Evolutionary conservation across 2,113 vertebrate genomes (phyloP), one percentile per base, ranked within the genome.

Genomic region (Cyanoramphus novaezelandiae): DNA sequence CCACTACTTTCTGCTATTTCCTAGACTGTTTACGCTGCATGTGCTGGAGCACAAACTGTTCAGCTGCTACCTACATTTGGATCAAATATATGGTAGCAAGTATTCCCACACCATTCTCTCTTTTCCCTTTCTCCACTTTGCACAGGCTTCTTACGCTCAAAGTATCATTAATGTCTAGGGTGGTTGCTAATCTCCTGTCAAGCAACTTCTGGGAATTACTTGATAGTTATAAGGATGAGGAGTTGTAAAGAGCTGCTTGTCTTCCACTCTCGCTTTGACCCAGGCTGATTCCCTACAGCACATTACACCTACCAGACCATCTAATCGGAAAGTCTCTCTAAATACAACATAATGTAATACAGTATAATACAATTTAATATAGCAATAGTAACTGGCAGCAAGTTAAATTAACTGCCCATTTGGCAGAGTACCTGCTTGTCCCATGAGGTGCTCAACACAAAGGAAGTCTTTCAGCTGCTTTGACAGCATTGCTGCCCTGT

Each of bases 241-340:
- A 80, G 35, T 53, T 72, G 24, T 37, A 60, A 90, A 69, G 43
- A 89, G 31, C 35, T 64, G 29, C 39, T 91, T 71, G 77, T 72
- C 39, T 82, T 84, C 43, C 60, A 68, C 5, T 0, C 10, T 64
- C 27, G 52, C 55, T 93, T 63, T 75, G n/a, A 81, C 70, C 23
- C 37, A 78, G 33, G 28, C 52, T 78, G 37, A 86, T 93, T 81
- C 52, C 69, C 39, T 46, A 25, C 35, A 49, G 68, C 60, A 74
- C 74, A 49, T 75, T 9, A 60, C 0, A 0, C n/a, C 55, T 86
- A 46, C 46, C 77, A 60, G 68, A 55, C 79, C 55, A 60, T 64
- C 81, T 91, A 85, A 86, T 62, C 77, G 67, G 33, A 79, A 88
- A 92, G 13, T 68, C 16, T 89, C 59, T 50, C 74, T 46, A 55